Evolutionary conservation across 2,888 invertebrate species (phyloP).

Genomic region (Apomyelois bistriatella): DNA sequence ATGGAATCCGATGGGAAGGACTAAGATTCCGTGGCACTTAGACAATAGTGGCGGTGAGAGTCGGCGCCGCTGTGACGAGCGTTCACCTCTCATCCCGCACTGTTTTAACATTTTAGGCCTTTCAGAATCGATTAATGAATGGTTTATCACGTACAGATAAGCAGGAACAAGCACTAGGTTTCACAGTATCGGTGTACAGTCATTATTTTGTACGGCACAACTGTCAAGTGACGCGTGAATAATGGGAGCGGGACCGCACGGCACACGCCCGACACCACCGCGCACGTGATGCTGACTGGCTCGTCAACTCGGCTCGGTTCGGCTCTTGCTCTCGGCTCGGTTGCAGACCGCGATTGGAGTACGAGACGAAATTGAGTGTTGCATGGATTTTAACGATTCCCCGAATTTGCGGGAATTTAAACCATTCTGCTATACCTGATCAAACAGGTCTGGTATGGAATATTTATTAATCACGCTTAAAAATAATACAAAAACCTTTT

Average conservation of each 20-base stretch:
- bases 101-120: slow-evolving; percentile 48
- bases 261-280: slow-evolving; percentile 55
- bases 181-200: slow-evolving; percentile 60
- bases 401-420: neutral
- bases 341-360: slow-evolving; percentile 48
- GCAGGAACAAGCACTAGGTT: slow-evolving; percentile 59
- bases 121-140: slow-evolving; percentile 27
- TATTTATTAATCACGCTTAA: too few species aligned
- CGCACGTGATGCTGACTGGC: slow-evolving; percentile 76
- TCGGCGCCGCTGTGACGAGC: slow-evolving; percentile 76
- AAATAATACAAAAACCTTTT: too few species aligned
- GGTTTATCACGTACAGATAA: slow-evolving; percentile 47
- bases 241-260: slow-evolving; percentile 37
- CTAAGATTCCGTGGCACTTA: slow-evolving; percentile 77
- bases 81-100: slow-evolving; percentile 74
- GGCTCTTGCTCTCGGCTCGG: slow-evolving; percentile 45
- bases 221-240: slow-evolving; percentile 73
- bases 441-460: too few species aligned
- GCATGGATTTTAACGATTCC: slow-evolving; percentile 45
- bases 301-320: slow-evolving; percentile 4
- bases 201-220: slow-evolving; percentile 66
- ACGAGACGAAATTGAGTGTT: slow-evolving; percentile 49
- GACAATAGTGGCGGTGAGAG: slow-evolving; percentile 78
- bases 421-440: neutral
- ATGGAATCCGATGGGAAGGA: slow-evolving; percentile 76